phyloP scores from a whole-genome alignment of 2,113 vertebrate genomes.

The Anoplopoma fimbria region DNA sequence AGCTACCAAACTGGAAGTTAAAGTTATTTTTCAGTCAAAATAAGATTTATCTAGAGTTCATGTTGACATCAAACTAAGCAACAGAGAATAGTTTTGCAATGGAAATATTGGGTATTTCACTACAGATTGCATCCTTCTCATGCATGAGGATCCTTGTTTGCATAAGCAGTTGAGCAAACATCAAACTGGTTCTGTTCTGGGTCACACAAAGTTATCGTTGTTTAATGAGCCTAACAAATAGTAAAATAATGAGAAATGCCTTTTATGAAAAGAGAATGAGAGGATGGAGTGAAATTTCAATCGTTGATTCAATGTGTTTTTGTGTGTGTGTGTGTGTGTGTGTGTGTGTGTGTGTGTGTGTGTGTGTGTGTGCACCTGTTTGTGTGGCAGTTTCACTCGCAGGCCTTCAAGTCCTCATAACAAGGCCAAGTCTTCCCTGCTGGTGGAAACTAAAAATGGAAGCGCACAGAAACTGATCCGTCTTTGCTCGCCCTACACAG shows the following conservation, averaged over 20 bases:
- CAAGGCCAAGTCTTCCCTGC: slow-evolving; percentile 41
- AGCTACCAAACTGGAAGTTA: not conserved
- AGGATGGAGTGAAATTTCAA: slow-evolving; percentile 11
- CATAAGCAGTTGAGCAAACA: slow-evolving; percentile 22
- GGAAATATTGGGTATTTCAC: not conserved
- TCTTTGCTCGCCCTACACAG: slow-evolving; percentile 6
- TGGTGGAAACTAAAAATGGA: slow-evolving; percentile 75
- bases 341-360: not conserved
- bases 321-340: not conserved
- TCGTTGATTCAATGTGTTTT: not conserved
- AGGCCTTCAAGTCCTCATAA: slow-evolving; percentile 41
- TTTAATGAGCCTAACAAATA: not conserved
- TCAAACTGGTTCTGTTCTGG: not conserved
- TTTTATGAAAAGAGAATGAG: not conserved
- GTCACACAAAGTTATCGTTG: not conserved
- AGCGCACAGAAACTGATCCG: slow-evolving; percentile 59
- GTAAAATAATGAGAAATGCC: not conserved
- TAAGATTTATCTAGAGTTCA: not conserved
- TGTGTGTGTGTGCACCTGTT: slow-evolving; percentile 55
- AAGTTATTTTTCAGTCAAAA: not conserved
- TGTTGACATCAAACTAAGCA: not conserved
- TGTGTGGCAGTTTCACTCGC: slow-evolving; percentile 46
- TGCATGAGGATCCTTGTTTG: slow-evolving; percentile 46
- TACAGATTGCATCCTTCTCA: slow-evolving; percentile 9
- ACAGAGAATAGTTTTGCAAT: not conserved